Base-by-base conservation (phyloP, 92 coral and sea anemone species). In the Zoanthus sansibaricus region DNA sequence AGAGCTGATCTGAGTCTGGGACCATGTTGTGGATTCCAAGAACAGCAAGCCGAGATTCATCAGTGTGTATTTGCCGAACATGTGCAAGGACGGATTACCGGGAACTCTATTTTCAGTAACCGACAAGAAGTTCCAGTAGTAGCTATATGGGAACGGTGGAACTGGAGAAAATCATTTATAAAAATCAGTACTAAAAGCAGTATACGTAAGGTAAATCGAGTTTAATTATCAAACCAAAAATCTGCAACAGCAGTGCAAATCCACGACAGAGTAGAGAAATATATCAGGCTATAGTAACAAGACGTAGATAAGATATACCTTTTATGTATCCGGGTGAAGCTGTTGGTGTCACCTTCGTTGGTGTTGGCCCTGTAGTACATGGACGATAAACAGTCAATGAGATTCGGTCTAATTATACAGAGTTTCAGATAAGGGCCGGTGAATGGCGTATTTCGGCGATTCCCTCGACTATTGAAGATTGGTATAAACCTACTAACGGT, bases 101-200 rank as follows among this genome's bases (percentile, higher is more conserved):
- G 83, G 72, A 13, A 97, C 92, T 79, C 88, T 88, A 76, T 94
- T 93, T 20, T 89, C 33, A 4, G 47, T 56, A 20, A 92, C 84
- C 7, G 96, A 83, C 92, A 97, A 87, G 92, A 97, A 94, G 70
- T 95, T 95, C 99, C 99, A 97, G 89, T 93, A 95, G 91, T 97
- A 97, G 87, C 95, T 95, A 9, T 98, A 88, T 47, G 96, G 93
- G 30, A 95, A 82, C 6, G 95, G 97, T 10, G 98, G 98, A 7
- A 87, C 98, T 94, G 75, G 7, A 70, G 58, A 86, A 1, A 68
- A 31, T 3, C 6, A n/a, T 9, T 15, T 16, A 72, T 2, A 46
- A 55, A 32, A 10, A 7, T 6, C n/a, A 14, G 9, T 21, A 15
- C 9, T n/a, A 59, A 71, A 17, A 16, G 21, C 3, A 9, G 3